Evolutionary conservation across 2,797 vertebrate species (phyloP).

Genomic region (Enteromius thamalakanensis): DNA sequence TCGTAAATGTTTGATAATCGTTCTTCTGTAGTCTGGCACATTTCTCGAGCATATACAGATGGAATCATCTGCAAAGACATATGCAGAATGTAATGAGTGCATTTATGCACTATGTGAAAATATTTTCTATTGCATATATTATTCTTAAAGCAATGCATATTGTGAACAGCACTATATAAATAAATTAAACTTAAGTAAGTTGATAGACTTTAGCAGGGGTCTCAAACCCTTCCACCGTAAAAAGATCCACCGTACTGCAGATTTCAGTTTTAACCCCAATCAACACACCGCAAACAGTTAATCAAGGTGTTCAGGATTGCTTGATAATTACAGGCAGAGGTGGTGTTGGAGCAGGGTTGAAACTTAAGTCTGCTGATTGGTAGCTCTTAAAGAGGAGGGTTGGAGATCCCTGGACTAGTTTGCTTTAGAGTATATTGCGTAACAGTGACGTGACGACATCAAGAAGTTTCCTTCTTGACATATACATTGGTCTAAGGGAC

Average conservation of each 20-base stretch:
- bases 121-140: neutral
- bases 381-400: neutral
- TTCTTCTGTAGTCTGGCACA: slow-evolving; percentile 83
- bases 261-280: neutral
- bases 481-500: neutral
- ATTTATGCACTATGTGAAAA: neutral
- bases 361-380: neutral
- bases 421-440: neutral
- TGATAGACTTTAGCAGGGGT: neutral
- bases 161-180: neutral
- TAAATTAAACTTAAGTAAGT: neutral
- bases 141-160: neutral
- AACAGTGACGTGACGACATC: neutral
- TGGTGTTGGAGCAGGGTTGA: neutral
- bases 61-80: slow-evolving; percentile 81
- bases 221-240: neutral
- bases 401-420: neutral
- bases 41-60: slow-evolving; percentile 84
- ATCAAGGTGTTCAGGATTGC: neutral
- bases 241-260: neutral
- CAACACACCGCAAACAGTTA: neutral
- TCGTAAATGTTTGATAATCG: slow-evolving; percentile 73
- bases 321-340: neutral
- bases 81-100: slow-evolving; percentile 45
- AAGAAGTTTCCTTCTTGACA: neutral